These are phyloP conservation scores for Lepus townsendii DNA, from an alignment of 2,797 vertebrate species.

Conservation along the genomic window DNA sequence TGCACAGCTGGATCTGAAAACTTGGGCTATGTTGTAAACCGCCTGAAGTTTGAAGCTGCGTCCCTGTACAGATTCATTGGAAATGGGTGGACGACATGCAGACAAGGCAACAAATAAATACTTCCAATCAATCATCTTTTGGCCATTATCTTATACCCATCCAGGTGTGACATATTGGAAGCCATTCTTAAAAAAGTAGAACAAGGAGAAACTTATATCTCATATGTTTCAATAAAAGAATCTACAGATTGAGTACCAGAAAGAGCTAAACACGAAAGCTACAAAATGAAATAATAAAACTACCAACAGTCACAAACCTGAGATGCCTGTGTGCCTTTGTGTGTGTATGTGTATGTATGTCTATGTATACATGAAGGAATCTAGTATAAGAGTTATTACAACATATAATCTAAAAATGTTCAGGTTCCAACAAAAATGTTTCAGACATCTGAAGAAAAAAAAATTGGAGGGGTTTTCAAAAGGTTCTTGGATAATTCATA, in stretches of 20 bases:
- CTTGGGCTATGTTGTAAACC: not conserved
- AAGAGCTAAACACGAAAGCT: not conserved
- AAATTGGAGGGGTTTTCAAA: not conserved
- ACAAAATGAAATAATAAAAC: not conserved
- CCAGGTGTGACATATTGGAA: not conserved
- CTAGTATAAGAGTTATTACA: not conserved
- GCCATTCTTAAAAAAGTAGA: not conserved
- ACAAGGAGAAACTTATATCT: not conserved
- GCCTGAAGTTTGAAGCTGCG: rapidly evolving
- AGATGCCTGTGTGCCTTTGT: not conserved
- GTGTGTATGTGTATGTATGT: not conserved
- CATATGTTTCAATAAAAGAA: not conserved
- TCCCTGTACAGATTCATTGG: not conserved
- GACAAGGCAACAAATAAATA: not conserved
- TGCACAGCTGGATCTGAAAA: not conserved
- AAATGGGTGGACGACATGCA: rapidly evolving
- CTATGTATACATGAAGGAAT: not conserved
- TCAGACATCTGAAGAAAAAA: not conserved
- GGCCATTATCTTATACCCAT: not conserved
- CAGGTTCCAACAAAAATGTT: not conserved
- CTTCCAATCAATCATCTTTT: not conserved
- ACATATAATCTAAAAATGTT: not conserved
- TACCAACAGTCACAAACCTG: not conserved
- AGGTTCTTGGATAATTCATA: too few relatives aligned
- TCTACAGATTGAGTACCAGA: not conserved